These are phyloP conservation scores for Acronicta aceris DNA, from an alignment of 2,888 invertebrate species.

Conservation along the genomic window DNA sequence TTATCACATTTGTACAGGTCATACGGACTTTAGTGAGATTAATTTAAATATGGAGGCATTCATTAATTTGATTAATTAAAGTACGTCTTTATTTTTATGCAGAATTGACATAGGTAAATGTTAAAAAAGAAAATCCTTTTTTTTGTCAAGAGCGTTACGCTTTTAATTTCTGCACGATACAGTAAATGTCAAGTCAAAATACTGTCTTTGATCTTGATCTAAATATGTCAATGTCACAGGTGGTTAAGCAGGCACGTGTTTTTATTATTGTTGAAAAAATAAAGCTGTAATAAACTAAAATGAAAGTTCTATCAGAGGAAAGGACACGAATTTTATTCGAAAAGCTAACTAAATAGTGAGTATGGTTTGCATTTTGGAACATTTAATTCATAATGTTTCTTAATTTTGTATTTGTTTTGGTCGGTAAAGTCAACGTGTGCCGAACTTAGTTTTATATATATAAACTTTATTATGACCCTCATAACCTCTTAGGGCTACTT, in stretches of 20 bases:
- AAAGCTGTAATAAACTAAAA: conserved; percentile 72
- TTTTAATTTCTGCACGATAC: conserved; percentile 19
- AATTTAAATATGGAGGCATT: too few relatives aligned
- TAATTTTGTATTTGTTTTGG: background rate
- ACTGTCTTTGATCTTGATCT: too few relatives aligned
- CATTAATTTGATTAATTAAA: too few relatives aligned
- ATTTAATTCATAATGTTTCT: conserved; percentile 3
- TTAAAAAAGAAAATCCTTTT: too few relatives aligned
- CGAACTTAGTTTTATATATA: too few relatives aligned
- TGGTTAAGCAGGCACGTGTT: conserved; percentile 65
- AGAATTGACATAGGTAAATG: too few relatives aligned
- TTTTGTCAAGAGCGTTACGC: too few relatives aligned
- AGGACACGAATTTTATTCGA: conserved; percentile 96
- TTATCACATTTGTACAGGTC: too few relatives aligned
- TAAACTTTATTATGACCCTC: background rate
- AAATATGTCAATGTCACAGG: background rate
- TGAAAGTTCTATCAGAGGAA: conserved; percentile 97
- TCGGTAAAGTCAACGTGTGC: conserved; percentile 6
- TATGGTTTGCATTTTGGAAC: conserved; percentile 24
- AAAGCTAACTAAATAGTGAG: conserved; percentile 98
- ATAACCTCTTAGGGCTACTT: conserved; percentile 16
- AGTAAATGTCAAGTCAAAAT: conserved; percentile 2
- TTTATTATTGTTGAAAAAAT: conserved; percentile 57
- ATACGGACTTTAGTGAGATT: too few relatives aligned
- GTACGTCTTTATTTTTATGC: too few relatives aligned